Percentiles rank a stretch among this genome's conserved stretches.
Conservation (phyloP, 2,797 vertebrate species). For the Hydrocynus forskahlii region DNA sequence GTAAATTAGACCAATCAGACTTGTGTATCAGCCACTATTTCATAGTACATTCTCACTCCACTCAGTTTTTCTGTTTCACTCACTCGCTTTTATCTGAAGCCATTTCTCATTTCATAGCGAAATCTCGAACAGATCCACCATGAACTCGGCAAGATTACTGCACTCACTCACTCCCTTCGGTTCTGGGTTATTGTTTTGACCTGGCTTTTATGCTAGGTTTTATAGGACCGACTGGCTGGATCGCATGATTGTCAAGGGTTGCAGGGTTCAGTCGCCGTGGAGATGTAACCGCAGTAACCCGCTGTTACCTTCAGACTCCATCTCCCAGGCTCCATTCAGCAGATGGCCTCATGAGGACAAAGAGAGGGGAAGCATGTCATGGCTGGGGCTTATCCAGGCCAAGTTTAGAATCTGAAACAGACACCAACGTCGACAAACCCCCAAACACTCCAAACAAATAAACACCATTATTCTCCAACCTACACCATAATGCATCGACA, state of each 20-base stretch:
- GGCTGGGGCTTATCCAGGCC: neutral
- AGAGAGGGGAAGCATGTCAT: slow-evolving; percentile 1
- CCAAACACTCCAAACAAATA: neutral
- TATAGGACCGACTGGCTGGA: slow-evolving; percentile 36
- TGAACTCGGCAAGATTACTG: slow-evolving; percentile 47
- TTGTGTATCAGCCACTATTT: neutral
- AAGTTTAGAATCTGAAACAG: neutral
- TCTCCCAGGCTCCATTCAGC: slow-evolving; percentile 38
- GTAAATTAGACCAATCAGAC: neutral
- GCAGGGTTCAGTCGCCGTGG: slow-evolving; percentile 19
- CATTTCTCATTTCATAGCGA: slow-evolving; percentile 48
- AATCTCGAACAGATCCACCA: slow-evolving; percentile 19
- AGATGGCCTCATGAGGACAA: slow-evolving; percentile 12
- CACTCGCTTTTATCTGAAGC: slow-evolving; percentile 40
- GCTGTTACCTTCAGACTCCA: slow-evolving; percentile 38
- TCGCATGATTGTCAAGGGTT: slow-evolving; percentile 42
- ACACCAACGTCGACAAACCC: neutral
- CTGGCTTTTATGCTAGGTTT: slow-evolving; percentile 21
- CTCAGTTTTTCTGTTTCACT: slow-evolving; percentile 12
- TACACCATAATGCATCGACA: neutral
- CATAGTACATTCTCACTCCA: neutral
- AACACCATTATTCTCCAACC: neutral
- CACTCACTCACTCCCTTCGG: slow-evolving; percentile 24
- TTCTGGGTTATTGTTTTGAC: slow-evolving; percentile 36
- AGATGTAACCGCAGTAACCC: slow-evolving; percentile 38